A percentile compares a stretch with the other conserved stretches of the same genome.
phyloP scores from a whole-genome alignment of 2,113 vertebrate species.

The Nothocercus julius region DNA sequence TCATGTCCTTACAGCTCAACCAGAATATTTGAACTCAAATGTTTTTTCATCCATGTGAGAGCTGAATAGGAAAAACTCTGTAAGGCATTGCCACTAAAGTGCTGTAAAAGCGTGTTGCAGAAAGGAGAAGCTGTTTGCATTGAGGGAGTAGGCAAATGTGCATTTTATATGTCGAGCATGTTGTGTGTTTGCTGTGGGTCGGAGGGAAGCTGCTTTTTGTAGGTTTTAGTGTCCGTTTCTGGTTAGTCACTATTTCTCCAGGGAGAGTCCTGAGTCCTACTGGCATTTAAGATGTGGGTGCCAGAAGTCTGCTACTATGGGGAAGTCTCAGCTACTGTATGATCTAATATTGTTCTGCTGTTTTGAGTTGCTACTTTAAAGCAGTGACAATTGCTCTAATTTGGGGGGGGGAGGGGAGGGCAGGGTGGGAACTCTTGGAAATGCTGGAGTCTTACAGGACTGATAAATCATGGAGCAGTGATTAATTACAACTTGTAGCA shows the following conservation, averaged over 20 bases:
- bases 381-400: background rate
- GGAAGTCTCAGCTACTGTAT: background rate
- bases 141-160: background rate
- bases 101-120: background rate
- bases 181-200: fast-evolving
- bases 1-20: background rate
- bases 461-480: background rate
- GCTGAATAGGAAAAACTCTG: background rate
- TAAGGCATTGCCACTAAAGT: background rate
- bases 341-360: fast-evolving
- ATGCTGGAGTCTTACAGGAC: background rate
- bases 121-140: background rate
- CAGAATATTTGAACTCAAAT: background rate
- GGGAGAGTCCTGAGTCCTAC: too few relatives aligned
- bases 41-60: background rate
- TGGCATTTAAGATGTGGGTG: background rate
- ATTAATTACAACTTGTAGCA: background rate
- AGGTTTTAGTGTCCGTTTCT: background rate
- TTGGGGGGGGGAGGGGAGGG: background rate
- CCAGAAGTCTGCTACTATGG: background rate
- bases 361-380: background rate
- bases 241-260: background rate
- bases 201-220: background rate
- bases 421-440: background rate
- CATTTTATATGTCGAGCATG: fast-evolving